Percentiles rank a stretch among this genome's conserved stretches.
These are phyloP conservation scores for Pomacea canaliculata DNA, from an alignment of 2,888 invertebrate species.

Conservation along the genomic window DNA sequence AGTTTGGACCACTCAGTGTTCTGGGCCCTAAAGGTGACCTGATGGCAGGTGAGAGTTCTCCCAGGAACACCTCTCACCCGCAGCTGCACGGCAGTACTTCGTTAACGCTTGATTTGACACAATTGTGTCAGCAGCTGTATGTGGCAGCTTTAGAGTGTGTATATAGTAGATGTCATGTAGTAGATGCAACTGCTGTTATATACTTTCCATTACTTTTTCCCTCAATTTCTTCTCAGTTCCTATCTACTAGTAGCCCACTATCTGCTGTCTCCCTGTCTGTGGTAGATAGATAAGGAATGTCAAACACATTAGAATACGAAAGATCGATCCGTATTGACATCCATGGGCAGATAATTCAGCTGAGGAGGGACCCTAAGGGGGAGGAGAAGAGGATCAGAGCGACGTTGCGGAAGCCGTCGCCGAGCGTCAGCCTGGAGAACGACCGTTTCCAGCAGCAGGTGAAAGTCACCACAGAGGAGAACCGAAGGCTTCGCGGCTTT, in stretches of 20 bases:
- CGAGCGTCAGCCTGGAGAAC: constrained; percentile 22
- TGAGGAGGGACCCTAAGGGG: constrained; percentile 87
- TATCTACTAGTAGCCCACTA: neutral
- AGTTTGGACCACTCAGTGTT: neutral
- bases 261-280: neutral
- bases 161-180: no score
- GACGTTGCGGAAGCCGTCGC: constrained; percentile 79
- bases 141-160: no score
- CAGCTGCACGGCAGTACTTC: no score
- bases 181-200: neutral
- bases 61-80: no score
- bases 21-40: neutral
- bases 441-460: constrained; percentile 25
- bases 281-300: no score
- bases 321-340: no score
- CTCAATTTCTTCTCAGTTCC: neutral
- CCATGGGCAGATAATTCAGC: constrained; percentile 83
- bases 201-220: neutral
- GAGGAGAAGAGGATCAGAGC: constrained; percentile 87
- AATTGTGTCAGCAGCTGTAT: no score
- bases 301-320: no score
- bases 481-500: constrained; percentile 25
- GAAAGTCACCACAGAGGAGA: constrained; percentile 27
- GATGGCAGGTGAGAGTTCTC: neutral
- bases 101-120: no score